Percentiles rank a stretch among this genome's conserved stretches.
Evolutionary conservation across 2,888 invertebrate species (phyloP).

Genomic region (Calephelis perditalis): DNA sequence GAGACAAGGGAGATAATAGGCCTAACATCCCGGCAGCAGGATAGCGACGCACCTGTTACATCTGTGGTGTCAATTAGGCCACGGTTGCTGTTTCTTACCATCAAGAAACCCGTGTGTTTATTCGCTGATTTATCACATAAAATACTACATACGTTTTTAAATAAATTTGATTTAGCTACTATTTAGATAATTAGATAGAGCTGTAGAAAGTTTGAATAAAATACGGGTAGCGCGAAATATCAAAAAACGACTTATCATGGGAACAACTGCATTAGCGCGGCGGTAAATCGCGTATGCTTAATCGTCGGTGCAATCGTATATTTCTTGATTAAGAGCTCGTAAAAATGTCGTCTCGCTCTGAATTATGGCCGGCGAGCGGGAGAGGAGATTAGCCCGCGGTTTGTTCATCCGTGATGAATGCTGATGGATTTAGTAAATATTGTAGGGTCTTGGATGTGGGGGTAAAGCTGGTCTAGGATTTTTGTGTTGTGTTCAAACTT

Average conservation of each 20-base stretch:
- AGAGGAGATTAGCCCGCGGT: slow-evolving; percentile 42
- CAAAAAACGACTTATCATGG: slow-evolving; percentile 7
- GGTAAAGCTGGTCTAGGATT: background rate
- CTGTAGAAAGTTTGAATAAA: background rate
- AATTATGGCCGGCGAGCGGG: slow-evolving; percentile 51
- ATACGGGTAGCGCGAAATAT: slow-evolving; percentile 1
- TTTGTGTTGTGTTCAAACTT: background rate
- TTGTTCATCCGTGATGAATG: slow-evolving; percentile 25
- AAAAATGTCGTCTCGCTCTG: slow-evolving; percentile 68
- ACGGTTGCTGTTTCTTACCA: too few species aligned
- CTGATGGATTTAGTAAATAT: slow-evolving; percentile 26
- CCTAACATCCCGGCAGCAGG: too few species aligned
- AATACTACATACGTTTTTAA: too few species aligned
- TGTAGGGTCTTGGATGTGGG: slow-evolving; percentile 15
- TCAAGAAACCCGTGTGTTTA: too few species aligned
- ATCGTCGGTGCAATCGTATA: slow-evolving; percentile 67
- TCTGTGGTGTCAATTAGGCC: too few species aligned
- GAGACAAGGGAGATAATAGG: too few species aligned
- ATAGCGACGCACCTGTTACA: too few species aligned
- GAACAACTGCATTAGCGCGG: slow-evolving; percentile 62
- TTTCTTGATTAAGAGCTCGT: slow-evolving; percentile 65
- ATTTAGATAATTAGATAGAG: background rate
- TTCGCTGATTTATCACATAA: too few species aligned
- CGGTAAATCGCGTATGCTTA: slow-evolving; percentile 60
- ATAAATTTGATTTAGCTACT: background rate